Percentiles rank a stretch among this genome's conserved stretches.
phyloP scores from a whole-genome alignment of 1,140 invertebrate species.

The Drosophila nannoptera region DNA sequence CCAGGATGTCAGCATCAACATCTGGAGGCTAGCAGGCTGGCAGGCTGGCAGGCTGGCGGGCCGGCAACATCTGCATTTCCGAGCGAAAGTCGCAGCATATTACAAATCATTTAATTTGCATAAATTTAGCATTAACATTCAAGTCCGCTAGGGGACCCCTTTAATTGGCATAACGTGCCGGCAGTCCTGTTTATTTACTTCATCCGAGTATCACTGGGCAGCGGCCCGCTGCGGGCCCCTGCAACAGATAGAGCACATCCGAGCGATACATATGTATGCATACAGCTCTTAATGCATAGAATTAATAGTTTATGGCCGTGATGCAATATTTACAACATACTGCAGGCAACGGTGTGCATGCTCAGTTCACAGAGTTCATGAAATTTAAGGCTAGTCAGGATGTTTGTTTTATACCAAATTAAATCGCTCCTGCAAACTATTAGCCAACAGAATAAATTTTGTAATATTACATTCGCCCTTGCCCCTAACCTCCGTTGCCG shows the following conservation, averaged over 20 bases:
- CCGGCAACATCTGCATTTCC: constrained; percentile 44
- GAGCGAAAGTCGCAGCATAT: constrained; percentile 37
- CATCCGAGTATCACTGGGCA: background rate
- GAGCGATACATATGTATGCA: constrained; percentile 1
- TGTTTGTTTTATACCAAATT: background rate
- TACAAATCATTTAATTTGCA: constrained; percentile 56
- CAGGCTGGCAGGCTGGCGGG: background rate
- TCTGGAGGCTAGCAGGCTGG: background rate
- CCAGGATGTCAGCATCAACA: constrained; percentile 3
- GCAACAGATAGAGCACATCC: constrained; percentile 8
- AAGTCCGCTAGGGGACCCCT: constrained; percentile 17
- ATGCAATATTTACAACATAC: background rate
- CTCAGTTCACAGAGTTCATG: background rate
- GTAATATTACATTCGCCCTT: constrained; percentile 15
- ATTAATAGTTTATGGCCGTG: background rate
- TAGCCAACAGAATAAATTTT: constrained; percentile 17
- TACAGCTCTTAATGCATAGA: background rate
- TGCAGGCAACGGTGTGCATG: background rate
- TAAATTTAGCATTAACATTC: constrained; percentile 52
- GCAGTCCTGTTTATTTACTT: constrained; percentile 37
- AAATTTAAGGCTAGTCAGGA: background rate
- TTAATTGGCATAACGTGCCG: constrained; percentile 44
- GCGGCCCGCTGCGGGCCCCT: background rate
- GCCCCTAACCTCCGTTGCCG: background rate
- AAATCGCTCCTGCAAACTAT: background rate